These are phyloP conservation scores for Bicyclus anynana DNA, from an alignment of 1,140 invertebrate species.

Conservation along the genomic window DNA sequence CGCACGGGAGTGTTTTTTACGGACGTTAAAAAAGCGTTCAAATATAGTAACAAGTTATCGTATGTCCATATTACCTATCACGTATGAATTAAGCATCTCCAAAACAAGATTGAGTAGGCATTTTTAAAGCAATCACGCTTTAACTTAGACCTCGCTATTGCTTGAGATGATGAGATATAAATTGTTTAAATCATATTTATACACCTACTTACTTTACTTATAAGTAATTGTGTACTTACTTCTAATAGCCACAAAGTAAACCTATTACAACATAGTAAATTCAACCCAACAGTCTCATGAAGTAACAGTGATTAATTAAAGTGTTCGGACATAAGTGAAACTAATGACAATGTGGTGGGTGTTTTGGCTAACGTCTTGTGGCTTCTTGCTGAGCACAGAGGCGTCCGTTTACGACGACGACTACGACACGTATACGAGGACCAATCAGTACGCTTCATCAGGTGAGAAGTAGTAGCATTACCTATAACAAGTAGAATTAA, in stretches of 20 bases:
- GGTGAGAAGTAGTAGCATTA: slow-evolving; percentile 37
- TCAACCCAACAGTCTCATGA: slow-evolving; percentile 5
- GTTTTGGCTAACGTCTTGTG: slow-evolving; percentile 34
- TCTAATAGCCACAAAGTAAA: slow-evolving; percentile 9
- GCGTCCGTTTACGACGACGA: slow-evolving; percentile 64
- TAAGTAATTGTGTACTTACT: too few species aligned
- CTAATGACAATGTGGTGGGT: slow-evolving; percentile 44
- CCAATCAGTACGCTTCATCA: slow-evolving; percentile 54
- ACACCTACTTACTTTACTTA: too few species aligned
- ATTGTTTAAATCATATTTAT: too few species aligned
- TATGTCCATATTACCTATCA: too few species aligned
- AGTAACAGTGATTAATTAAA: slow-evolving; percentile 6
- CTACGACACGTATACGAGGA: slow-evolving; percentile 61
- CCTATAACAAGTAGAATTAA: background rate
- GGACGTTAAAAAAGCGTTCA: too few species aligned
- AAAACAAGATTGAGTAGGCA: too few species aligned
- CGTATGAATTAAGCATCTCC: too few species aligned
- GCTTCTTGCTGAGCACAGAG: slow-evolving; percentile 32
- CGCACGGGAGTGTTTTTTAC: too few species aligned
- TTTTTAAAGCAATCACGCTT: too few species aligned
- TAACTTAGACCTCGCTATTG: too few species aligned
- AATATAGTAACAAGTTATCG: too few species aligned
- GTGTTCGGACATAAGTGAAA: slow-evolving; percentile 14
- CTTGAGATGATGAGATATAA: too few species aligned
- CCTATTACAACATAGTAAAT: background rate